Evolutionary conservation across 2,797 vertebrate genomes (phyloP).

Genomic region (Varecia variegata): DNA sequence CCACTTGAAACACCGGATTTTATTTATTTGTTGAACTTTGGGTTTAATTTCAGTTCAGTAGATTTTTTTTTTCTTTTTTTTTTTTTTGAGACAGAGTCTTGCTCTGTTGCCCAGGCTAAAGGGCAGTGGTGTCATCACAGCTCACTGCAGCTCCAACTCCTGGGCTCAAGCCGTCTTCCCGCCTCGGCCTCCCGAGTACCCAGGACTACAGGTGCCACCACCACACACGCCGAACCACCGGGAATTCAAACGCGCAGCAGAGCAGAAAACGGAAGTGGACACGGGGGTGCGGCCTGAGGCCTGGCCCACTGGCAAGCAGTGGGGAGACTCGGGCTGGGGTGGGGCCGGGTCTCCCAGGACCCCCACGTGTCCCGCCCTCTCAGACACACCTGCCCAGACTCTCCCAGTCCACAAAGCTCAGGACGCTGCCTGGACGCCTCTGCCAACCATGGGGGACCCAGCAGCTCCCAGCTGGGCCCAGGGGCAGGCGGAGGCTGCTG

Average conservation of each 20-base stretch:
- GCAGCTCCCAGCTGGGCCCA: not conserved
- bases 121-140: not conserved
- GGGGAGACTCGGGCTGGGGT: not conserved
- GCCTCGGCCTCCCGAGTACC: not conserved
- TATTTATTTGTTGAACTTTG: not conserved
- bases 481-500: not conserved
- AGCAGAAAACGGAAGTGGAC: not conserved
- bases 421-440: not conserved
- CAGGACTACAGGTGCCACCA: not conserved
- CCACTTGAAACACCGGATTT: not conserved
- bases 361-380: not conserved
- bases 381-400: not conserved
- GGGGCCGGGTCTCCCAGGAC: not conserved
- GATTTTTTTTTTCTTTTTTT: no score
- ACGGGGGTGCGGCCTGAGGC: not conserved
- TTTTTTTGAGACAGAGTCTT: not conserved
- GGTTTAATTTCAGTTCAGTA: not conserved
- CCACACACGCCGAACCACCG: rapidly evolving
- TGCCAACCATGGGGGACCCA: not conserved
- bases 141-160: not conserved
- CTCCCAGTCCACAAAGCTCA: not conserved
- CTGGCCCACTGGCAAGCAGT: no score
- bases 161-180: not conserved
- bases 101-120: not conserved
- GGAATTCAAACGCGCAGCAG: not conserved